phyloP scores from a whole-genome alignment of 2,888 invertebrate genomes.

The Achlya flavicornis region DNA sequence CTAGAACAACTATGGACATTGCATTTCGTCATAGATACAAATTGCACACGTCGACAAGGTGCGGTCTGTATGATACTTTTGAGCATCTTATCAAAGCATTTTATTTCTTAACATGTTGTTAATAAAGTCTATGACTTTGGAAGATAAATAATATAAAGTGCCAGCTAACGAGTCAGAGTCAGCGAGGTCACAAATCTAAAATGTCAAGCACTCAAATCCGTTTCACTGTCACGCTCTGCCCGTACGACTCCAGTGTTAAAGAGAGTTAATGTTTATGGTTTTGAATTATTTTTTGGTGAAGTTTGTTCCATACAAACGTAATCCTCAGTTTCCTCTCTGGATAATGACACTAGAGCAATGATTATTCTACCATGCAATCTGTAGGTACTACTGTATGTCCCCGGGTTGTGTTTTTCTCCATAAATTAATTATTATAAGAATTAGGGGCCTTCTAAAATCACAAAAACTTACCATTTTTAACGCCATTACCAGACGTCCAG shows the following conservation, averaged over 20 bases:
- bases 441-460: too few relatives aligned
- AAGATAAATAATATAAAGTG: constrained; percentile 49
- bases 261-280: too few relatives aligned
- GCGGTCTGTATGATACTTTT: constrained; percentile 37
- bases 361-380: too few relatives aligned
- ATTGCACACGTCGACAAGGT: constrained; percentile 60
- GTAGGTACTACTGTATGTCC: too few relatives aligned
- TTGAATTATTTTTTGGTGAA: neutral
- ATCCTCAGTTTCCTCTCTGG: too few relatives aligned
- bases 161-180: constrained; percentile 62
- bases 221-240: constrained; percentile 51
- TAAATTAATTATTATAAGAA: too few relatives aligned
- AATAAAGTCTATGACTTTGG: constrained; percentile 41
- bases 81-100: constrained; percentile 31
- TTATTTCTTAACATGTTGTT: constrained; percentile 32
- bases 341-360: too few relatives aligned
- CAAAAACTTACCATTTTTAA: too few relatives aligned
- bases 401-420: too few relatives aligned
- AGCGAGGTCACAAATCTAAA: constrained; percentile 71
- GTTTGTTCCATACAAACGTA: too few relatives aligned
- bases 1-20: constrained; percentile 18
- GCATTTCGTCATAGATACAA: constrained; percentile 64
- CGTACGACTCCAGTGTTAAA: constrained; percentile 20
- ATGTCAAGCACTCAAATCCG: constrained; percentile 73
- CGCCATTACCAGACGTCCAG: too few relatives aligned